A percentile compares a stretch with the other conserved stretches of the same genome.
Evolutionary conservation across 2,113 vertebrate species (phyloP).

Genomic region (Austrofundulus limnaeus): DNA sequence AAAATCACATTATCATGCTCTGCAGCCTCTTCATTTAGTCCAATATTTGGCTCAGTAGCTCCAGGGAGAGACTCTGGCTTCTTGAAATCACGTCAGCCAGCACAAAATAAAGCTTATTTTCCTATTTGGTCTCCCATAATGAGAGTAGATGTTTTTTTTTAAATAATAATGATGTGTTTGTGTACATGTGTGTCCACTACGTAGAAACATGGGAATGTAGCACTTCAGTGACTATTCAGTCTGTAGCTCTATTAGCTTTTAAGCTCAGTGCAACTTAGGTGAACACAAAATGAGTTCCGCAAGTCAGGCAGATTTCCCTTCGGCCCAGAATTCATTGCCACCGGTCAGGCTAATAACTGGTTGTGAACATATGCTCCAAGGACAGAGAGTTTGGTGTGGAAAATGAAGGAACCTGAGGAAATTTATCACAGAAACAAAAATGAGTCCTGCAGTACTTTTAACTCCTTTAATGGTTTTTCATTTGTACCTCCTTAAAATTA

Average conservation of each 20-base stretch:
- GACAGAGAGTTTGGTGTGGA: conserved; percentile 32
- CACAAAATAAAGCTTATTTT: conserved; percentile 37
- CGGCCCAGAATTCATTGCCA: conserved; percentile 51
- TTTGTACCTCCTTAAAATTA: too few relatives aligned
- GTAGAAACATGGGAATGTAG: conserved; percentile 14
- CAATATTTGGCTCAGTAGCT: conserved; percentile 40
- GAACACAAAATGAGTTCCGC: conserved; percentile 52
- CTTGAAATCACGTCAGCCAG: conserved; percentile 45
- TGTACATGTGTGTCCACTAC: conserved; percentile 1
- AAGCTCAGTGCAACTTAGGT: conserved; percentile 57
- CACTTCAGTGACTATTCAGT: conserved; percentile 38
- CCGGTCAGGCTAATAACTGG: conserved; percentile 23
- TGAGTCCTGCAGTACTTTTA: conserved; percentile 9
- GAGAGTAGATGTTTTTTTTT: conserved; percentile 32
- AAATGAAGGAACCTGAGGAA: conserved; percentile 35
- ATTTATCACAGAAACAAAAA: conserved; percentile 20
- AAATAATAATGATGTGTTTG: conserved; percentile 32
- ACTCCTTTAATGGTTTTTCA: conserved; percentile 3
- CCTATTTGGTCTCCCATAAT: conserved; percentile 21
- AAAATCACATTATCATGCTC: conserved; percentile 60
- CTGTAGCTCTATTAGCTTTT: conserved; percentile 56
- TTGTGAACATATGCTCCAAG: conserved; percentile 27
- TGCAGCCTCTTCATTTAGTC: conserved; percentile 51
- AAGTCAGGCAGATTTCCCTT: conserved; percentile 61
- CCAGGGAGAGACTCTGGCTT: conserved; percentile 35